Base-by-base conservation (phyloP, 2,113 vertebrate species). In the Columba janthina region DNA sequence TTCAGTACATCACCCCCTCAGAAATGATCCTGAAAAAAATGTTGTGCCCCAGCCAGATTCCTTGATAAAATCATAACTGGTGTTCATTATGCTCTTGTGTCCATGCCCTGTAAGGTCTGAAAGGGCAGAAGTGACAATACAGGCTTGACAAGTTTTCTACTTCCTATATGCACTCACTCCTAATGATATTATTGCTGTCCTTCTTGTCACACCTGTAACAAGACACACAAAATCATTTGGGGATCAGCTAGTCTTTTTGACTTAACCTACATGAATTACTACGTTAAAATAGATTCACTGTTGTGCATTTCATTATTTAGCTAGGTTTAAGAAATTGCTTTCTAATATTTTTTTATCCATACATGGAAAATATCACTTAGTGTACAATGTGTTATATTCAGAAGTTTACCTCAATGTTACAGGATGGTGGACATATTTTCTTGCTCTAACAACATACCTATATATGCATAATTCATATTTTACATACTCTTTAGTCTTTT, bases 1-100 rank as follows among this genome's bases (percentile, higher is more conserved):
- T 66, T 96, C 93, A 85, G 71, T 85, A 88, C 89, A 86, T 90
- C 94, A 95, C 78, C 62, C 72, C 88, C 97, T 94, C 94, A 92
- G 96, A 96, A 97, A 96, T 70, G 66, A 96, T 69, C 84, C 89
- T 94, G 11, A 66, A 95, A 97, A 67, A 96, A 98, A 56, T 85
- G 88, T 36, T 90, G 75, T 74, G 82, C 50, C 61, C 54, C 77
- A 67, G 82, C 73, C 96, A 94, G 87, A 97, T 83, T 91, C 97
- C 85, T 76, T 92, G 97, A 98, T 97, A 97, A 98, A 95, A 86
- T 72, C 74, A 10, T 90, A 91, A 75, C 86, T 85, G 67, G 29
- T 91, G 94, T 91, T 95, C 85, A 91, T 96, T 91, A 95, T 50
- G 91, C 76, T 79, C 90, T 61, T 76, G 40, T 1, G 11, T 26